Percentiles rank a stretch among this genome's conserved stretches.
Evolutionary conservation across 2,888 invertebrate genomes (phyloP).

Genomic region (Acrobasis repandana): DNA sequence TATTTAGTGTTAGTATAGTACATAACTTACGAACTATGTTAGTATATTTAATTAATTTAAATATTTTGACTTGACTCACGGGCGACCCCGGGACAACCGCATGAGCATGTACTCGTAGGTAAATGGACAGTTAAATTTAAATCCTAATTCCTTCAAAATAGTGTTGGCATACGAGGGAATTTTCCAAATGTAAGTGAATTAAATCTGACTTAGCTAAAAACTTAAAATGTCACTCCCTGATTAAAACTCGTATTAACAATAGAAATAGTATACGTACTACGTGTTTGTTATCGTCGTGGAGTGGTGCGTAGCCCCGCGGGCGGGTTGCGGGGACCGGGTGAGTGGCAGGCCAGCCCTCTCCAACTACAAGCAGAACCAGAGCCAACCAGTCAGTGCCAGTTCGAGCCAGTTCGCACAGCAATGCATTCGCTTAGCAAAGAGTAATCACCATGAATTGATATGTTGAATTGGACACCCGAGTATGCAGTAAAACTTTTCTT

Average conservation of each 20-base stretch:
- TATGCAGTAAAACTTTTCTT: neutral
- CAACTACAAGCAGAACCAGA: conserved; percentile 74
- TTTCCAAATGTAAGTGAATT: too few species aligned
- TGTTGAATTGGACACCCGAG: neutral
- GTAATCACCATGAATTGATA: neutral
- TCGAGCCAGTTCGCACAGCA: conserved; percentile 40
- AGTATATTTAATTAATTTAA: too few species aligned
- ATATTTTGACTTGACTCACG: too few species aligned
- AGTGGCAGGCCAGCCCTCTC: conserved; percentile 72
- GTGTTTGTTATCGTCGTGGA: conserved; percentile 56
- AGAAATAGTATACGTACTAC: conserved; percentile 62
- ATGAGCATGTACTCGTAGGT: too few species aligned
- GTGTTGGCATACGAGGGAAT: too few species aligned
- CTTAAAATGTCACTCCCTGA: neutral
- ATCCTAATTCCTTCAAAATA: too few species aligned
- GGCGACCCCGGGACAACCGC: too few species aligned
- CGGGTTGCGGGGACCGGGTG: conserved; percentile 60
- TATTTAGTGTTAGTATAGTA: too few species aligned
- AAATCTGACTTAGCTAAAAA: neutral
- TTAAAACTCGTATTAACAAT: neutral
- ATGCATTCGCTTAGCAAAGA: conserved; percentile 27
- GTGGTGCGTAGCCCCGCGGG: conserved; percentile 53
- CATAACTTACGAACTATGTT: too few species aligned
- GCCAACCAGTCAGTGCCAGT: conserved; percentile 45
- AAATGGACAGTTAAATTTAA: too few species aligned